These are phyloP conservation scores for Metopolophium dirhodum DNA, from an alignment of 1,140 invertebrate species.

Conservation along the genomic window DNA sequence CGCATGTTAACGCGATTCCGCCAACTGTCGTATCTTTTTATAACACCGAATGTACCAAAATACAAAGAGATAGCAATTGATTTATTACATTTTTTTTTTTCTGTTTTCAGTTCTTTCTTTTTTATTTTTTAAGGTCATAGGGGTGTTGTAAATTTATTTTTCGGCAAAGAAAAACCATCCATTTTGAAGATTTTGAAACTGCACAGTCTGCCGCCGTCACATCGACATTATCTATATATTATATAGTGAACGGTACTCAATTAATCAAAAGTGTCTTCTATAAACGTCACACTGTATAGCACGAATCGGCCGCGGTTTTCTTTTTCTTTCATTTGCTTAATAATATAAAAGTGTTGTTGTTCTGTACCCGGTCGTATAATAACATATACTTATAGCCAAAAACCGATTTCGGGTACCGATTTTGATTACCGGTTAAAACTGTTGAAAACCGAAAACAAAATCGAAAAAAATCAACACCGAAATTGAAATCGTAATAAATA, in stretches of 20 bases:
- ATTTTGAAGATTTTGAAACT: neutral
- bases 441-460: no score
- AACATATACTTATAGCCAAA: no score
- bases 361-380: neutral
- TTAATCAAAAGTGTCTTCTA: neutral
- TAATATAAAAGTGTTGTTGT: neutral
- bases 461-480: no score
- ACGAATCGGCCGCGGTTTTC: neutral
- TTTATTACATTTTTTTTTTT: neutral
- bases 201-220: neutral
- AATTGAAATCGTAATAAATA: no score
- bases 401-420: no score
- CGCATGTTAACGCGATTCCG: neutral
- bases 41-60: neutral
- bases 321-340: neutral
- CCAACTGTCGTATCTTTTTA: neutral
- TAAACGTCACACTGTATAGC: neutral
- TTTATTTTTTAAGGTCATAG: neutral
- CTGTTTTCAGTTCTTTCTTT: neutral
- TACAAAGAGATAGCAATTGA: slow-evolving; percentile 7
- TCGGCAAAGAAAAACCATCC: neutral
- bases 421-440: no score
- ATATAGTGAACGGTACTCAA: neutral
- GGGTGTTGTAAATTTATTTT: neutral
- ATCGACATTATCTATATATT: neutral